Evolutionary conservation across 2,888 invertebrate species (phyloP), one percentile per base, ranked within the genome.

Genomic region (Nomada goodeniana): DNA sequence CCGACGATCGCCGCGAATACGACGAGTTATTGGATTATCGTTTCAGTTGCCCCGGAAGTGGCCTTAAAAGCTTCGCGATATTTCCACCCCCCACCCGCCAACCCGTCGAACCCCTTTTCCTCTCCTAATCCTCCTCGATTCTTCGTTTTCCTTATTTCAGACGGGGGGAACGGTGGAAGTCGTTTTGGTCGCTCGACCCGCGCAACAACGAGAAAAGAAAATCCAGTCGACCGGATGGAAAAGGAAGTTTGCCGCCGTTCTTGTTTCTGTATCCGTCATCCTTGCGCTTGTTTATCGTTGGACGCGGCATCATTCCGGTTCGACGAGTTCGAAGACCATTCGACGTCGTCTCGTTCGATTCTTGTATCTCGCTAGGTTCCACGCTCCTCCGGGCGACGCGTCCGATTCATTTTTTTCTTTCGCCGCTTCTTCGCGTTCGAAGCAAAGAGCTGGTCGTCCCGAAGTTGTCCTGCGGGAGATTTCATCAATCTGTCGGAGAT

Each of bases 21-120:
- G 60, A 82, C 80, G 75, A 63, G 63, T 82, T 82, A 82, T 80
- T 71, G 63, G 76, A 76, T 82, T 82, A 82, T 76, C 67, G 76
- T 71, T 50, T 61, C 78, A 71, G 74, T 76, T 59, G 65, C 75
- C 52, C 57, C 68, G 68, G 69, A 82, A 80, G 67, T 76, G 80
- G 70, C 71, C 73, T 73, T 82, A 82, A 80, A 74, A 67, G 61
- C 80, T 61, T 47, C 60, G 9, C 60, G 76, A 72, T 69, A 71
- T 53, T 69, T 63, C 52, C 60, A 36, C 47, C 53, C 64, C 26
- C 9, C 36, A 29, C 13, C 10, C 23, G 15, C n/a, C 13, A 13
- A 15, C 36, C n/a, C 18, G 5, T 36, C 36, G 7, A 36, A 36
- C 36, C 36, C 36, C 0, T 36, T 36, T 63, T 72, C n/a, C 36